phyloP scores from a whole-genome alignment of 2,888 invertebrate species.

The Tupiocoris notatus region DNA sequence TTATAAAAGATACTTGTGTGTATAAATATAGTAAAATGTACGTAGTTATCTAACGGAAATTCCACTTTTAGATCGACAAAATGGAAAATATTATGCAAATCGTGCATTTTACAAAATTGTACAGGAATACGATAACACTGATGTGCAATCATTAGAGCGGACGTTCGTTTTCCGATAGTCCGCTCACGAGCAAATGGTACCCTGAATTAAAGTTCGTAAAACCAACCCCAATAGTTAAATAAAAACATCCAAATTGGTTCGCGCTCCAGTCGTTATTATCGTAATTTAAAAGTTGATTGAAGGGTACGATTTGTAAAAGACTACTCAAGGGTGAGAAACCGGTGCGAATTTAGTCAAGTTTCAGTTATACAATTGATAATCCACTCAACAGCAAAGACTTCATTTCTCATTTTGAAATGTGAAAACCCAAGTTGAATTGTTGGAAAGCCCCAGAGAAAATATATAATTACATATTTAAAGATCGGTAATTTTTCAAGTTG shows the following conservation, averaged over 20 bases:
- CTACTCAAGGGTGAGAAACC: too few relatives aligned
- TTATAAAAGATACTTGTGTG: slow-evolving; percentile 40
- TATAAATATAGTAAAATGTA: slow-evolving; percentile 44
- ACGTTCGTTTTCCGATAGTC: not conserved
- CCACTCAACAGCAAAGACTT: not conserved
- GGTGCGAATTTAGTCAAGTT: not conserved
- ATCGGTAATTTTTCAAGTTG: too few relatives aligned
- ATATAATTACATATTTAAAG: too few relatives aligned
- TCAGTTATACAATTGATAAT: not conserved
- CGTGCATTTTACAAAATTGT: slow-evolving; percentile 23
- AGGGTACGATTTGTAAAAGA: too few relatives aligned
- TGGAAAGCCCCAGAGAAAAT: not conserved
- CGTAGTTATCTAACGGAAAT: slow-evolving; percentile 32
- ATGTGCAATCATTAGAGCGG: not conserved
- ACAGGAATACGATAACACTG: slow-evolving; percentile 25
- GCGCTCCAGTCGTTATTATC: not conserved
- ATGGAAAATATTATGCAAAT: slow-evolving; percentile 28
- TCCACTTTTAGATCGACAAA: not conserved
- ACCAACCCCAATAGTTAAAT: not conserved
- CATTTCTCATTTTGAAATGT: not conserved
- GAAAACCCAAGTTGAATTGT: not conserved
- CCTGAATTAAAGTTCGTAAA: slow-evolving; percentile 44
- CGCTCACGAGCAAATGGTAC: slow-evolving; percentile 41
- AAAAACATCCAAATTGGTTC: not conserved
- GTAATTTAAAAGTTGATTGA: not conserved